phyloP scores from a whole-genome alignment of 1,140 invertebrate genomes.

The Proctacanthus coquilletti region DNA sequence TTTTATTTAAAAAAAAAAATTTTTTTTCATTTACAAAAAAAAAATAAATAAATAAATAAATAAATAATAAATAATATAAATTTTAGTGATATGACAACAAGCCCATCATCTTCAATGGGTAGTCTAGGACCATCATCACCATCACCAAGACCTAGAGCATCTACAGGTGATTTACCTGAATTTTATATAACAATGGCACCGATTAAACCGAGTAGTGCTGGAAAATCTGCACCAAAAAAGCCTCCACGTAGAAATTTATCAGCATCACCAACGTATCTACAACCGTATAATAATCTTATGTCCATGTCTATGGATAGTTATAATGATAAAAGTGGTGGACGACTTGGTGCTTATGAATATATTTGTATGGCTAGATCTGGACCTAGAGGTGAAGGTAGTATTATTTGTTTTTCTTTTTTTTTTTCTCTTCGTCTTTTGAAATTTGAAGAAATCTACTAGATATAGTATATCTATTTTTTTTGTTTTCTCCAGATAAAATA shows the following conservation, averaged over 20 bases:
- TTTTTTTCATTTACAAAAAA: not conserved
- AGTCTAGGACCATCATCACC: conserved; percentile 31
- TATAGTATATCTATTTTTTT: no score
- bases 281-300: not conserved
- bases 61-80: not conserved
- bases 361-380: conserved; percentile 4
- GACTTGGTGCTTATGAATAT: conserved; percentile 3
- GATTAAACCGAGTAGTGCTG: no score
- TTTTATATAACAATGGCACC: conserved; percentile 6
- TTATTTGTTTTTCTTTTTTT: no score
- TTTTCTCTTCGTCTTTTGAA: no score
- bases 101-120: conserved; percentile 27
- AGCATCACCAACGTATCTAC: conserved; percentile 45
- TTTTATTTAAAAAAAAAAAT: not conserved
- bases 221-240: conserved; percentile 76
- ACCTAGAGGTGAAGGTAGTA: no score
- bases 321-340: not conserved
- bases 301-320: conserved; percentile 1
- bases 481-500: not conserved
- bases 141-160: conserved; percentile 22
- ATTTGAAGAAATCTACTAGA: no score
- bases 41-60: not conserved
- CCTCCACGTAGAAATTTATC: conserved; percentile 70
- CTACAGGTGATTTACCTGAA: conserved; percentile 12
- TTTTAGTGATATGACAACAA: conserved; percentile 20